Evolutionary conservation across 2,113 vertebrate genomes (phyloP).

Genomic region (Tachysurus fulvidraco): DNA sequence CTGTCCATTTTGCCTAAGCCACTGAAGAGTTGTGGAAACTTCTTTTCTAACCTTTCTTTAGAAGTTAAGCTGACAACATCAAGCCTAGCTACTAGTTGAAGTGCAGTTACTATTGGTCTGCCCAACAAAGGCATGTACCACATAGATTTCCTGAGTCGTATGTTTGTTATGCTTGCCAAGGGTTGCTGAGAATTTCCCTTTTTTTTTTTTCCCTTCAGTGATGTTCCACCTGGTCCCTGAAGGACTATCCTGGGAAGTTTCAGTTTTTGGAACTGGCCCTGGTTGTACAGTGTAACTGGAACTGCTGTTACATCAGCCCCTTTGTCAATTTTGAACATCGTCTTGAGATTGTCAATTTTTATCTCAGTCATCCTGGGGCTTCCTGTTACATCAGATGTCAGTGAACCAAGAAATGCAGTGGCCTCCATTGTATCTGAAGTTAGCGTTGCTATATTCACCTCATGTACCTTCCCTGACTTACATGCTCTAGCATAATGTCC

Average conservation of each 20-base stretch:
- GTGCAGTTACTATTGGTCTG: background rate
- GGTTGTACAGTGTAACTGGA: too few relatives aligned
- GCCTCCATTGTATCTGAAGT: background rate
- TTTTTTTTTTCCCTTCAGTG: slow-evolving; percentile 1
- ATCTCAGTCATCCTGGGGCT: too few relatives aligned
- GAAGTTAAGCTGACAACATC: background rate
- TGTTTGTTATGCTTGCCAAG: background rate
- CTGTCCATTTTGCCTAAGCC: background rate
- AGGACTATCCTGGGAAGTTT: background rate
- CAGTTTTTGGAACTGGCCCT: background rate
- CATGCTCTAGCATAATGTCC: background rate
- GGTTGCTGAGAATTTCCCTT: slow-evolving; percentile 12
- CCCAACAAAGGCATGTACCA: background rate
- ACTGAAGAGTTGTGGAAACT: background rate
- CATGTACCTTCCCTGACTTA: background rate
- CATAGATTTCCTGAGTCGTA: background rate
- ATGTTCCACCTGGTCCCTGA: background rate
- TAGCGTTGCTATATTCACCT: background rate
- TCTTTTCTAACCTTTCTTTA: background rate
- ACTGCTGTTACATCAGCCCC: too few relatives aligned
- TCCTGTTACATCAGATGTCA: too few relatives aligned
- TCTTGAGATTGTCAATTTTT: too few relatives aligned
- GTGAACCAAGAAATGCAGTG: background rate
- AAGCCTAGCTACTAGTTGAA: background rate
- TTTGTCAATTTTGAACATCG: too few relatives aligned